Conservation (phyloP, 1,140 invertebrate species). For the Musca domestica region DNA sequence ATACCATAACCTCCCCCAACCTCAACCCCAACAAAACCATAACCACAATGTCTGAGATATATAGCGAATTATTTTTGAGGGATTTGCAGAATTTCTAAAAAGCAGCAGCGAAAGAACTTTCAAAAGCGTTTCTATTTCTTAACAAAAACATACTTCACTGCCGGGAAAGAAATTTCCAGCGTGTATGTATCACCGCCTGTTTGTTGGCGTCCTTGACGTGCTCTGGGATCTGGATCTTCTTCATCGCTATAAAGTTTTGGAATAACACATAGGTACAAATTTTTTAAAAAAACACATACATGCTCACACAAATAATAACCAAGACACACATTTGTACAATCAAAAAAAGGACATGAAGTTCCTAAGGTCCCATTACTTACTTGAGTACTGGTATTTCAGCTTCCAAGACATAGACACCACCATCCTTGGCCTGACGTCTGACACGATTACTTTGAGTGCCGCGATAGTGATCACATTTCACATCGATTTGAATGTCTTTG, state of each 20-base stretch:
- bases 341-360: no score
- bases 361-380: slow-evolving; percentile 59
- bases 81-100: slow-evolving; percentile 12
- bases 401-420: slow-evolving; percentile 75
- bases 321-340: slow-evolving; percentile 10
- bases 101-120: slow-evolving; percentile 14
- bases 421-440: slow-evolving; percentile 65
- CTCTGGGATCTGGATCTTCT: slow-evolving; percentile 40
- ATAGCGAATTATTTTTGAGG: not conserved
- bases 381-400: slow-evolving; percentile 77
- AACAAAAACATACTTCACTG: slow-evolving; percentile 77
- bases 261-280: slow-evolving; percentile 35
- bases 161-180: slow-evolving; percentile 86
- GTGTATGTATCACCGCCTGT: slow-evolving; percentile 73
- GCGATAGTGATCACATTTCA: slow-evolving; percentile 77
- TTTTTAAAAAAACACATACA: slow-evolving; percentile 29
- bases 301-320: slow-evolving; percentile 4
- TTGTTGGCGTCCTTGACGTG: slow-evolving; percentile 66
- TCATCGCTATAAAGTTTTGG: slow-evolving; percentile 45
- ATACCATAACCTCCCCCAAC: no score
- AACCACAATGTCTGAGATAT: not conserved
- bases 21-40: not conserved
- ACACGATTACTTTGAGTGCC: slow-evolving; percentile 60
- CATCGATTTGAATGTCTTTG: slow-evolving; percentile 83
- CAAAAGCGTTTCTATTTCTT: not conserved